Evolutionary conservation across 2,797 vertebrate species (phyloP), one percentile per base, ranked within the genome.

Genomic region (Lagocephalus sceleratus): DNA sequence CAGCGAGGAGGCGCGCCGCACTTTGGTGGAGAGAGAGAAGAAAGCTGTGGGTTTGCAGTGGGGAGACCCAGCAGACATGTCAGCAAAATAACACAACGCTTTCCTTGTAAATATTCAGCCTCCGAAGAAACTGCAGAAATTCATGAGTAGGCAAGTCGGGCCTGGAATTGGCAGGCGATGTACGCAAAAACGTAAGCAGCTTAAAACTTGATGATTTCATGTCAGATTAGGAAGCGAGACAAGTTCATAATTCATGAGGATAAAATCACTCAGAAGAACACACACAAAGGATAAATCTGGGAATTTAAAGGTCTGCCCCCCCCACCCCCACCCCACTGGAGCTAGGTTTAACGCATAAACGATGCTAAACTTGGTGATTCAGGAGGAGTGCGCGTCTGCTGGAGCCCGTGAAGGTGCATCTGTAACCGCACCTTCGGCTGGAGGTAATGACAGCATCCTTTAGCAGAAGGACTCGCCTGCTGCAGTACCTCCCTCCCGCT

Each of bases 381-480:
- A 53, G 25, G 35, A 10, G n/a, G 41, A 26, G 6, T 21, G 45
- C 54, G 54, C 40, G 39, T 5, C 56, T 17, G 38, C n/a, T 39
- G 14, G 15, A 39, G 44, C 10, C 44, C 14, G 14, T 63, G 60
- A 63, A 77, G 76, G 71, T 74, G 65, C 50, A 20, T 63, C 58
- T 39, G 69, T 79, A 82, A 83, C 88, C 86, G 86, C 86, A 83
- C 87, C 84, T 86, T 79, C 59, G 66, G 72, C 68, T 64, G 44
- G 70, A 73, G 81, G 78, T 84, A 76, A 86, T 87, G 87, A 91
- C 84, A 87, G 73, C 87, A 88, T 87, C 82, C 76, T 84, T 73
- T 82, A 71, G 77, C 82, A 80, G 60, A 68, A 73, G 80, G 79
- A 81, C 73, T 77, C 45, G 67, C 60, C 48, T 77, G 59, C 83